Percentiles rank a stretch among this genome's conserved stretches.
Evolutionary conservation across 2,888 invertebrate genomes (phyloP).

Genomic region (Unio pictorum): DNA sequence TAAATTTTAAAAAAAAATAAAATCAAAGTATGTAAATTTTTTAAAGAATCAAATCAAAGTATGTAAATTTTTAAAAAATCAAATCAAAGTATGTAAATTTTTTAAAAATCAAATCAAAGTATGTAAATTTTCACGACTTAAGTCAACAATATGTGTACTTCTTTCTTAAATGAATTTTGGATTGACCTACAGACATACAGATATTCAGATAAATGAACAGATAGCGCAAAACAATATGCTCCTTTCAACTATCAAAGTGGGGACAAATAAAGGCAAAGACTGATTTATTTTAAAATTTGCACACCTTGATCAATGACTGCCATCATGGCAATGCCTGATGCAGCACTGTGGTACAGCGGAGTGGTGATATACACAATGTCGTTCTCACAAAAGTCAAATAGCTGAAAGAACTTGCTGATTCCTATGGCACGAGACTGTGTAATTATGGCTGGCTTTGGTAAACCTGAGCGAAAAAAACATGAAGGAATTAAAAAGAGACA

Average conservation of each 20-base stretch:
- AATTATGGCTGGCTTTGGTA: constrained; percentile 85
- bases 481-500: not conserved
- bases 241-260: not conserved
- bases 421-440: constrained; percentile 78
- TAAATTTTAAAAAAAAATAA: too few species aligned
- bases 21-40: too few species aligned
- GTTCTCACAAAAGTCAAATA: constrained; percentile 45
- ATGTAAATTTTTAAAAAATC: too few species aligned
- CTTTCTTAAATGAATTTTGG: too few species aligned
- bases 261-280: not conserved
- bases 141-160: too few species aligned
- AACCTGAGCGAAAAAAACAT: constrained; percentile 26
- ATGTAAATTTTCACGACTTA: too few species aligned
- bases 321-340: constrained; percentile 83
- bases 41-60: too few species aligned
- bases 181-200: too few species aligned
- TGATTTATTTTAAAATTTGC: not conserved
- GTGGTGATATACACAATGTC: constrained; percentile 91
- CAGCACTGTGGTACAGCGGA: constrained; percentile 95
- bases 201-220: too few species aligned
- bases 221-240: too few species aligned
- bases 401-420: constrained; percentile 13
- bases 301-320: constrained; percentile 16
- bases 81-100: too few species aligned
- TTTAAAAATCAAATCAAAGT: too few species aligned